Percentiles rank a stretch among this genome's conserved stretches.
Evolutionary conservation across 1,140 invertebrate species (phyloP).

Genomic region (Eubasilissa regina): DNA sequence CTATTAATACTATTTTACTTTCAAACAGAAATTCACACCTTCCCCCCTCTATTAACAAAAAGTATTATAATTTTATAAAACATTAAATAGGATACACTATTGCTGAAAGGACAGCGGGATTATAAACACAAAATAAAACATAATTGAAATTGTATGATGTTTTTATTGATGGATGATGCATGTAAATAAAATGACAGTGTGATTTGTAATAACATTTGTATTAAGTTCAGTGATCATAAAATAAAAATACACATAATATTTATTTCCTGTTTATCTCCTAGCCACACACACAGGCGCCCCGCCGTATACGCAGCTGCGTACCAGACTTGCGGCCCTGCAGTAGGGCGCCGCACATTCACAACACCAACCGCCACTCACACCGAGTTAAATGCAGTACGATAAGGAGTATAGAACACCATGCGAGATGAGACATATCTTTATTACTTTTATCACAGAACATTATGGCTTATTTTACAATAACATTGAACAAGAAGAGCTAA

Average conservation of each 20-base stretch:
- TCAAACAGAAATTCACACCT: too few relatives aligned
- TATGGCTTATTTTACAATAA: constrained; percentile 62
- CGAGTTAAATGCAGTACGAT: constrained; percentile 60
- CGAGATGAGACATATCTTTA: constrained; percentile 59
- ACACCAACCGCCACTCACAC: constrained; percentile 35
- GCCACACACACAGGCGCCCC: constrained; percentile 14
- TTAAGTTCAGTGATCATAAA: constrained; percentile 61
- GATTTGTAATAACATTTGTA: constrained; percentile 60
- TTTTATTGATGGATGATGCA: constrained; percentile 61
- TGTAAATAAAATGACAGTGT: constrained; percentile 60
- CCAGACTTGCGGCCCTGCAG: neutral
- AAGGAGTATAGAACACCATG: constrained; percentile 57
- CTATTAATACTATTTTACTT: too few relatives aligned
- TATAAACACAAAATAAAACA: constrained; percentile 42
- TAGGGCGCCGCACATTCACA: neutral
- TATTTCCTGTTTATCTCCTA: constrained; percentile 39
- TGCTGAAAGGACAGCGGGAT: too few relatives aligned
- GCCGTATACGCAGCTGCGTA: neutral
- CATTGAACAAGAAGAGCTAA: constrained; percentile 61
- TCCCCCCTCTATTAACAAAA: too few relatives aligned
- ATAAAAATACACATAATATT: constrained; percentile 59
- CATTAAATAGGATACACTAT: too few relatives aligned
- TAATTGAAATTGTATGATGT: constrained; percentile 56
- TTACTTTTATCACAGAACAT: constrained; percentile 62
- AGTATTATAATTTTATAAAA: too few relatives aligned